phyloP scores from a whole-genome alignment of 2,797 vertebrate genomes.

The Sylvilagus floridanus region DNA sequence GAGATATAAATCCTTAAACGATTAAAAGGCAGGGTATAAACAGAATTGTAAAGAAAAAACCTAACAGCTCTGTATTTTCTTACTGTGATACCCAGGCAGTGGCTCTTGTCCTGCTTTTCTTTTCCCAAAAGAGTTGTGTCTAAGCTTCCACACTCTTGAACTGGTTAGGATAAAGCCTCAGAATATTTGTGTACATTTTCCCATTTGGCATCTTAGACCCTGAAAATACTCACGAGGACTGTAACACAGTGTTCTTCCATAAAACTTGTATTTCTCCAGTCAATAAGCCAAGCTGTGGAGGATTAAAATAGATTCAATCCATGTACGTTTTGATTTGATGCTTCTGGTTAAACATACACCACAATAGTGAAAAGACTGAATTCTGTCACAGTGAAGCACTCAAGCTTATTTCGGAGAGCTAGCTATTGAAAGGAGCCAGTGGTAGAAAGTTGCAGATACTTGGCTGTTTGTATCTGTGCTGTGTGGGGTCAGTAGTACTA shows the following conservation, averaged over 20 bases:
- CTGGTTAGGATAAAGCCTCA: neutral
- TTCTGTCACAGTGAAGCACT: constrained; percentile 11
- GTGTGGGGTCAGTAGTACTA: neutral
- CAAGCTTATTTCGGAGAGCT: neutral
- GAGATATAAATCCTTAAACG: constrained; percentile 49
- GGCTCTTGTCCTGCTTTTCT: constrained; percentile 5
- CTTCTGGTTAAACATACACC: constrained; percentile 53
- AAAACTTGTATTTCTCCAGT: constrained; percentile 56
- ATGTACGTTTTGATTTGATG: neutral
- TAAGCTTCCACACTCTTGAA: constrained; percentile 44
- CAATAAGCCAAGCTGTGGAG: neutral
- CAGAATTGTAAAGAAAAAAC: neutral
- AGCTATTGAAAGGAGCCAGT: constrained; percentile 35
- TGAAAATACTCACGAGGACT: constrained; percentile 28
- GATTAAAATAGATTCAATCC: constrained; percentile 21
- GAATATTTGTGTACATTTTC: constrained; percentile 51
- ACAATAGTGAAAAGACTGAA: neutral
- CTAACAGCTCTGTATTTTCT: constrained; percentile 45
- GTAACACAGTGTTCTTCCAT: neutral
- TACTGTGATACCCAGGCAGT: neutral
- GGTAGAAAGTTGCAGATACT: neutral
- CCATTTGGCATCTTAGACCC: constrained; percentile 35
- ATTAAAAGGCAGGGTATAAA: neutral
- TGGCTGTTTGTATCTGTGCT: neutral
- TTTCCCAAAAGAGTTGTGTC: neutral